Percentiles rank a stretch among this genome's conserved stretches.
These are phyloP conservation scores for Neosilurus mollespiculum DNA, from an alignment of 2,797 vertebrate genomes.

Conservation along the genomic window DNA sequence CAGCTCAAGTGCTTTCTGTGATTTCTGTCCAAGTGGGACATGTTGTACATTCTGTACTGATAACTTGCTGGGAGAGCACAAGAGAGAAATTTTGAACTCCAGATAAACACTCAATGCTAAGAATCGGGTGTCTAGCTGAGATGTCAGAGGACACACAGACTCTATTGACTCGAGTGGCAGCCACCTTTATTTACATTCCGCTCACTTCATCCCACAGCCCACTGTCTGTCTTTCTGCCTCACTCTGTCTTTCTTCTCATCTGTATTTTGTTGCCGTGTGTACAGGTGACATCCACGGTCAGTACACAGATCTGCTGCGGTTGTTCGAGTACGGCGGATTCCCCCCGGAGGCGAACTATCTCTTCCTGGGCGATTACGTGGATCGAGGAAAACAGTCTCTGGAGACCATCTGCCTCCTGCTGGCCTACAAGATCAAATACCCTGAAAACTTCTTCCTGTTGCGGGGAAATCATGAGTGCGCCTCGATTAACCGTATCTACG, in stretches of 20 bases:
- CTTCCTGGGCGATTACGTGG: conserved; percentile 95
- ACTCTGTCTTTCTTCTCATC: too few species aligned
- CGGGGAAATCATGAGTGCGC: conserved; percentile 95
- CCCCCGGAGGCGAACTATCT: conserved; percentile 96
- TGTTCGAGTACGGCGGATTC: conserved; percentile 95
- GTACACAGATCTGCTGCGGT: conserved; percentile 91
- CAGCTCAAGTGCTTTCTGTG: neutral
- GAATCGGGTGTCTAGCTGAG: neutral
- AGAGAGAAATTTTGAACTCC: neutral
- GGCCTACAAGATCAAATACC: conserved; percentile 98
- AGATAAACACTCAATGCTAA: neutral
- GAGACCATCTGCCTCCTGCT: conserved; percentile 97
- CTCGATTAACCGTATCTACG: conserved; percentile 97
- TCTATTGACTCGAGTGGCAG: neutral
- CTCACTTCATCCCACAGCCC: neutral
- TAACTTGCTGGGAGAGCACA: neutral
- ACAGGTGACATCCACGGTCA: conserved; percentile 95
- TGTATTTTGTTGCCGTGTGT: neutral
- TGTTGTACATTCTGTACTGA: too few species aligned
- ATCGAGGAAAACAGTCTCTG: conserved; percentile 93
- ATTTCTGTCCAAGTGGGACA: neutral
- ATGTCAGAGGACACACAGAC: neutral
- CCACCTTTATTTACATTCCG: conserved; percentile 7
- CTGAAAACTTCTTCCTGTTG: conserved; percentile 96
- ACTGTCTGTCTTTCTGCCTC: neutral